A percentile compares a stretch with the other conserved stretches of the same genome.
phyloP scores from a whole-genome alignment of 2,888 invertebrate species.

The Gastracanthus pulcherrimus region DNA sequence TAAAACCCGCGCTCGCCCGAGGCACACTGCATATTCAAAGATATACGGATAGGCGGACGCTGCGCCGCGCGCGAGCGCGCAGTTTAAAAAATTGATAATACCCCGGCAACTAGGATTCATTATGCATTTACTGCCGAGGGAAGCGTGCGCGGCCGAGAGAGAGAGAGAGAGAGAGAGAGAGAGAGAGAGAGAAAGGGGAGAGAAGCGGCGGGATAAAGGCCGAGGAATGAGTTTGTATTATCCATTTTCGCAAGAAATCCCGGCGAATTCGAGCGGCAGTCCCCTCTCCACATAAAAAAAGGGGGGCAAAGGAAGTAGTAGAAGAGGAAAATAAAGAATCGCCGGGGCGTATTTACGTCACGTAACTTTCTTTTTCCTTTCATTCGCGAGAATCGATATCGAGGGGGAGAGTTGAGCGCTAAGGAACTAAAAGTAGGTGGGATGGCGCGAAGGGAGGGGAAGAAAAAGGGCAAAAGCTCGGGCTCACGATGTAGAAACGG shows the following conservation, averaged over 20 bases:
- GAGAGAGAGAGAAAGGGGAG: too few species aligned
- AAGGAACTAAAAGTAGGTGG: slow-evolving; percentile 18
- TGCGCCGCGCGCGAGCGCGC: neutral
- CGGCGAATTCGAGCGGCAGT: slow-evolving; percentile 1
- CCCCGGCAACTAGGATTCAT: slow-evolving; percentile 46
- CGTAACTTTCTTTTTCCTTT: slow-evolving; percentile 48
- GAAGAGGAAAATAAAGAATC: slow-evolving; percentile 46
- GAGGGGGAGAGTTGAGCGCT: slow-evolving; percentile 17
- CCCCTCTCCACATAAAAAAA: slow-evolving; percentile 7
- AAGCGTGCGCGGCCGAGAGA: neutral
- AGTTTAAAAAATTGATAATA: slow-evolving; percentile 47
- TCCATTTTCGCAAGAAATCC: slow-evolving; percentile 32
- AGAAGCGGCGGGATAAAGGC: slow-evolving; percentile 11
- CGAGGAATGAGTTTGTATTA: slow-evolving; percentile 45
- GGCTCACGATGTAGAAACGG: slow-evolving; percentile 32
- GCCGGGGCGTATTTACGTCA: slow-evolving; percentile 45
- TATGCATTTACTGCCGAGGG: slow-evolving; percentile 27
- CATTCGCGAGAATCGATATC: slow-evolving; percentile 64
- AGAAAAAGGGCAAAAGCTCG: slow-evolving; percentile 3
- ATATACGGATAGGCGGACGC: neutral
- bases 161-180: too few species aligned
- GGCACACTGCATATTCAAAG: too few species aligned
- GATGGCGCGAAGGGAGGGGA: too few species aligned
- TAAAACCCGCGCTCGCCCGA: too few species aligned
- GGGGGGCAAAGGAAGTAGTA: neutral